Evolutionary conservation across 1,140 invertebrate species (phyloP), one percentile per base, ranked within the genome.

Genomic region (Anagrus nilaparvatae): DNA sequence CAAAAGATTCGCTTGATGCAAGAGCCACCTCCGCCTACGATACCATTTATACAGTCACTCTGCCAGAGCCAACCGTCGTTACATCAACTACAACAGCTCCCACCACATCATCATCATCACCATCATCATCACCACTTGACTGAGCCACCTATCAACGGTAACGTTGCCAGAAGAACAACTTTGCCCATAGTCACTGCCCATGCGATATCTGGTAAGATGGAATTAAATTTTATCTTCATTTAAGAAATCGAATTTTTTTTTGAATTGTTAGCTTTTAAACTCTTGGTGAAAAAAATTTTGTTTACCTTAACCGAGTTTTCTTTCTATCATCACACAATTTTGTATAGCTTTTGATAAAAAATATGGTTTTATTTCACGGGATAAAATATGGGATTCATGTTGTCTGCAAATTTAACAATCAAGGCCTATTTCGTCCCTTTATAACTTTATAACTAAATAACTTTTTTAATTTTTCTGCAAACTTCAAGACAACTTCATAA

Each of bases 1-100:
- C 84, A 90, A 56, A 92, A 91, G 65, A 91, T 92, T 49, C 69
- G 71, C 18, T 51, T 81, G 24, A 53, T 82, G 8, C 67, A 74
- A 5, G 65, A 69, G 35, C 63, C 64, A 16, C 64, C 61, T 14
- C 58, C 62, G 1, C 50, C 63, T 4, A 43, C 60, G 0, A 49
- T 53, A 1, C 51, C 60, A 4, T 60, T 64, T 35, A 54, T 58
- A 5, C 63, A 65, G 21, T 50, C 59, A 5, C 63, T 59, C 20
- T 54, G 56, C 10, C 57, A 61, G 36, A 31, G 51, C 9, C 47
- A 52, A 29, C 60, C 74, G 65, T 12, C 21, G 2, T 13, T n/a
- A n/a, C n/a, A n/a, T n/a, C 16, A 1, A 4, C 13, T 4, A 1
- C 14, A 5, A 4, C 34, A 0, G 4, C 2, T 14, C 19, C 19